Conservation (phyloP, 2,888 invertebrate species). For the Schizaphis graminum region DNA sequence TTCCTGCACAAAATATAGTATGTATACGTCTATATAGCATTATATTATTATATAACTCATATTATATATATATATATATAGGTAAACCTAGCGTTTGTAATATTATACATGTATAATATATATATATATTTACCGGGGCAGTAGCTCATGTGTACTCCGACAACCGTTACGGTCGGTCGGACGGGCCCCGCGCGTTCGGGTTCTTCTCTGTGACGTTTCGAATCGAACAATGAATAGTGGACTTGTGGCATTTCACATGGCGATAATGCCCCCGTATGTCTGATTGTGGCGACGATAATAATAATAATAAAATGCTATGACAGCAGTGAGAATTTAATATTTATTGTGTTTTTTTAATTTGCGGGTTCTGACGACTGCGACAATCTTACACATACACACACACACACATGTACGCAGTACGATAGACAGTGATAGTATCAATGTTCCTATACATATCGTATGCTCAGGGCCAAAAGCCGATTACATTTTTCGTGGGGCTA, state of each 20-base stretch:
- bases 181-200: neutral
- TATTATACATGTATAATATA: neutral
- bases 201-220: constrained; percentile 52
- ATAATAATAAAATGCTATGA: constrained; percentile 21
- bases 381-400: neutral
- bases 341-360: neutral
- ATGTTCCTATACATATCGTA: neutral
- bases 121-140: neutral
- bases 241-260: constrained; percentile 56
- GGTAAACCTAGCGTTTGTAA: neutral
- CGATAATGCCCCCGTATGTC: neutral
- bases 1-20: constrained; percentile 55
- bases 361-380: neutral
- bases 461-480: neutral
- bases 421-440: neutral
- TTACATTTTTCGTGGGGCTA: neutral
- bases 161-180: constrained; percentile 55
- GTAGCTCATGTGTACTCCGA: constrained; percentile 10
- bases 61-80: neutral
- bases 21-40: neutral
- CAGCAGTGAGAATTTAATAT: constrained; percentile 46
- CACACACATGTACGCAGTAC: neutral
- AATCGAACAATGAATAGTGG: constrained; percentile 44
- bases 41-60: neutral
- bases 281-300: neutral